A percentile compares a stretch with the other conserved stretches of the same genome.
These are phyloP conservation scores for Buphagus erythrorhynchus DNA, from an alignment of 2,797 vertebrate species.

Conservation along the genomic window DNA sequence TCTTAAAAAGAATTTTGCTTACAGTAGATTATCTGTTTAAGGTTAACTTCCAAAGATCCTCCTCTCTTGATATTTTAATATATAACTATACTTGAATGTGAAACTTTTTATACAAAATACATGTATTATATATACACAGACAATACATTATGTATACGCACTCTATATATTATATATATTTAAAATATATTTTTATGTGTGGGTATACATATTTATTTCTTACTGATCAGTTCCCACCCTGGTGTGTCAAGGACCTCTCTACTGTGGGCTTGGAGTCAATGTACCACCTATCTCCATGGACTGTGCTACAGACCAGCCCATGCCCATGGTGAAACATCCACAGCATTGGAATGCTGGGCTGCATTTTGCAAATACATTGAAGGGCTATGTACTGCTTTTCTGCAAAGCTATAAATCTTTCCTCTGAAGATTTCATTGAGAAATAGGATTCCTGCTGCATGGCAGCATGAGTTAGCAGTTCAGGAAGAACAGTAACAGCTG, in stretches of 20 bases:
- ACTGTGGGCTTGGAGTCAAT: not conserved
- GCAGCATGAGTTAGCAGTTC: not conserved
- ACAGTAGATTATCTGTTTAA: not conserved
- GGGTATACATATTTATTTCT: slow-evolving; percentile 33
- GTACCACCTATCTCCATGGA: not conserved
- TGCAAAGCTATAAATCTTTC: not conserved
- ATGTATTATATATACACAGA: slow-evolving; percentile 40
- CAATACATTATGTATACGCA: slow-evolving; percentile 16
- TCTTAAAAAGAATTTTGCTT: not conserved
- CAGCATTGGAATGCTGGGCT: not conserved
- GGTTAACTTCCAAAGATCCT: not conserved
- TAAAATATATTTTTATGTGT: slow-evolving; percentile 1
- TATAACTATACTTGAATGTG: slow-evolving; percentile 31
- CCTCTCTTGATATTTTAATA: slow-evolving; percentile 18
- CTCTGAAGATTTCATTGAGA: not conserved
- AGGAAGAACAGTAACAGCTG: slow-evolving; percentile 12
- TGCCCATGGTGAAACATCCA: not conserved
- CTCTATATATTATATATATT: slow-evolving; percentile 31
- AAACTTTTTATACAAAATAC: slow-evolving; percentile 37
- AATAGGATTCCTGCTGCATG: not conserved
- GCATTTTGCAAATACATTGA: not conserved
- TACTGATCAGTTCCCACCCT: not conserved
- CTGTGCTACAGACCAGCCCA: not conserved
- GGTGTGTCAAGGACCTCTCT: not conserved
- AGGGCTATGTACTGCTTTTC: not conserved